Base-by-base conservation (phyloP, 2,797 vertebrate genomes). In the Petrocephalus schoutedeni region DNA sequence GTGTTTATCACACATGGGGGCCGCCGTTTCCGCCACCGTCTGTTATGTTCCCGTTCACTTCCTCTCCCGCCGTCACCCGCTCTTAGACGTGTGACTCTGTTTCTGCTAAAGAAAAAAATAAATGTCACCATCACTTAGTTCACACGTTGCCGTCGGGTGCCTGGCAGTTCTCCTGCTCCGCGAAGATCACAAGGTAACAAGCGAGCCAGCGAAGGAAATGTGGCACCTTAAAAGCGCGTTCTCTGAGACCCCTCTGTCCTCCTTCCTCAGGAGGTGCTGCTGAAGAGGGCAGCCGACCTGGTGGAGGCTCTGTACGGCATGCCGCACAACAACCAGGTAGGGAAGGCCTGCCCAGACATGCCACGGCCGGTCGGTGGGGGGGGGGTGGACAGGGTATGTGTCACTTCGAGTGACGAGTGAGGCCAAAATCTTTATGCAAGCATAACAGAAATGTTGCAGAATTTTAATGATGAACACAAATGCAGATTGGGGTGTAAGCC, bases 241-340 rank as follows among this genome's bases (percentile, higher is more conserved):
- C 8, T n/a, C 80, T 83, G 41, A 51, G 19, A 21, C 4, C 51
- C 58, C 19, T 36, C 84, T 58, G 84, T 57, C 53, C 49, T 12
- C 19, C 45, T 64, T 87, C 91, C 89, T 2, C 89, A 96, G 96
- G 96, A 96, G 82, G 95, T 96, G 77, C 93, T 96, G 87, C 89
- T 96, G 92, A 96, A 96, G 92, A 93, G 96, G 87, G 96, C 96
- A 0, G 96, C 96, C 16, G 96, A 96, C 89, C 45, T 96, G 91
- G 96, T 96, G 41, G 96, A 96, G 90, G 96, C 96, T 0, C 93
- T 96, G 88, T 96, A 96, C n/a, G 96, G 95, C 54, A 94, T 96
- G 95, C 96, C 96, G 0, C 93, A 95, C 92, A 94, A 95, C 82
- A 96, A 96, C 92, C 95, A 96, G 95, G 96, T 96, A 87, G 58